These are phyloP conservation scores for Aurelia sp. DNA, from an alignment of 30 jellyfish, hydroid and myxozoan species.

Conservation along the genomic window DNA sequence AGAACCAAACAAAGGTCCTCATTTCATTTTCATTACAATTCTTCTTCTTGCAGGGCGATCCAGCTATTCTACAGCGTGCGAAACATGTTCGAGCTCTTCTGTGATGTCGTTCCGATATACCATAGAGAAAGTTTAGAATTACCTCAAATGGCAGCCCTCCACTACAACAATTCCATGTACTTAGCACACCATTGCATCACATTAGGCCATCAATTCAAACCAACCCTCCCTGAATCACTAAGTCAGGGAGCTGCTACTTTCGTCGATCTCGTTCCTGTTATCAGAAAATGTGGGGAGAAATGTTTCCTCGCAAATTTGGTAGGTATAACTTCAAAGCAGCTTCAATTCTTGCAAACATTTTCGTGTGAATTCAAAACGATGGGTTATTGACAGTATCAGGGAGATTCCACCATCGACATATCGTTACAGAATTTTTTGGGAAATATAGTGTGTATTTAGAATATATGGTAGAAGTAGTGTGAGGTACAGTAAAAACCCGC, in stretches of 20 bases:
- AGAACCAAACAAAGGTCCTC: too few relatives aligned
- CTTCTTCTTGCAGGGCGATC: constrained; percentile 67
- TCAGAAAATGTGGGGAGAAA: constrained; percentile 87
- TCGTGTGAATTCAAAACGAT: too few relatives aligned
- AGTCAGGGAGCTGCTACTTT: constrained; percentile 80
- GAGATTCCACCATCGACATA: too few relatives aligned
- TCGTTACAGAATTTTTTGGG: too few relatives aligned
- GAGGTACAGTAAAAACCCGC: too few relatives aligned
- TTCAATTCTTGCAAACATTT: background rate
- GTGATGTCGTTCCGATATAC: constrained; percentile 89
- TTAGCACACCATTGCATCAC: constrained; percentile 97
- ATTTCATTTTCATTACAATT: too few relatives aligned
- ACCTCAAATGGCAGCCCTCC: constrained; percentile 97
- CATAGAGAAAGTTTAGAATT: constrained; percentile 89
- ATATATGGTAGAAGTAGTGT: too few relatives aligned
- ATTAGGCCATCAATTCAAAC: constrained; percentile 95
- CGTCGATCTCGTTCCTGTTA: constrained; percentile 89
- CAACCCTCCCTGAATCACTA: constrained; percentile 83
- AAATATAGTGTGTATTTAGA: too few relatives aligned
- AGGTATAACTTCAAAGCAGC: background rate
- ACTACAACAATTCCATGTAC: constrained; percentile 92
- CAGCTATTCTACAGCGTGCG: constrained; percentile 86
- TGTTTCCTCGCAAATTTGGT: constrained; percentile 87
- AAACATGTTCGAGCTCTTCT: constrained; percentile 77
- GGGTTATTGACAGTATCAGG: too few relatives aligned